Evolutionary conservation across 2,888 invertebrate genomes (phyloP), one percentile per base, ranked within the genome.

Genomic region (Papilio elwesi): DNA sequence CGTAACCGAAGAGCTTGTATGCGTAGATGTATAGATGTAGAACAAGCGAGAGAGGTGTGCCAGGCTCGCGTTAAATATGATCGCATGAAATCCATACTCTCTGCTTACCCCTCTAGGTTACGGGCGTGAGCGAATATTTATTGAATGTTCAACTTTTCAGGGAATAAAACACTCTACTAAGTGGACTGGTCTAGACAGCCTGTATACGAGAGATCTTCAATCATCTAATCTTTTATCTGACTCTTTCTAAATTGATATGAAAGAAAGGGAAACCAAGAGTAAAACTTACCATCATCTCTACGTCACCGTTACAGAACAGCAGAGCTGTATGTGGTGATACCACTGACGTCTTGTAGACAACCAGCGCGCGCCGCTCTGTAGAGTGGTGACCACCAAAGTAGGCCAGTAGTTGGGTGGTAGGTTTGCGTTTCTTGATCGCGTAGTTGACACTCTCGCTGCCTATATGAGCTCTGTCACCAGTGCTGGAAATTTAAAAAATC

Each of bases 391-490:
- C 95, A 26, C 95, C 94, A 66, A 94, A 94, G 83, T 96, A 95
- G 0, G 95, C 87, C 0, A 96, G 77, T 57, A 94, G 90, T 11
- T 92, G 85, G 2, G 92, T 91, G 4, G 87, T 85, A 13, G 64
- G 65, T 0, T 74, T 70, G 4, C 78, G 79, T 77, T 93, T 94
- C 0, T 83, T 83, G 52, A 94, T 85, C 26, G 90, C 93, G 77
- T 92, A 91, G 88, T 96, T 96, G 0, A 96, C 95, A 83, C 96
- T 96, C n/a, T 96, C 95, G 0, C 94, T 86, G 2, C 94, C 91
- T 57, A 96, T 90, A 75, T 95, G 94, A 0, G 95, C 95, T 62
- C 92, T 91, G 5, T 94, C 93, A 43, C 95, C 94, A 74, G 91
- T 85, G 70, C 96, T 96, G 80, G 10, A 49, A 53, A 16, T 48